Conservation (phyloP, 2,113 vertebrate genomes). For the Anolis sagrei region DNA sequence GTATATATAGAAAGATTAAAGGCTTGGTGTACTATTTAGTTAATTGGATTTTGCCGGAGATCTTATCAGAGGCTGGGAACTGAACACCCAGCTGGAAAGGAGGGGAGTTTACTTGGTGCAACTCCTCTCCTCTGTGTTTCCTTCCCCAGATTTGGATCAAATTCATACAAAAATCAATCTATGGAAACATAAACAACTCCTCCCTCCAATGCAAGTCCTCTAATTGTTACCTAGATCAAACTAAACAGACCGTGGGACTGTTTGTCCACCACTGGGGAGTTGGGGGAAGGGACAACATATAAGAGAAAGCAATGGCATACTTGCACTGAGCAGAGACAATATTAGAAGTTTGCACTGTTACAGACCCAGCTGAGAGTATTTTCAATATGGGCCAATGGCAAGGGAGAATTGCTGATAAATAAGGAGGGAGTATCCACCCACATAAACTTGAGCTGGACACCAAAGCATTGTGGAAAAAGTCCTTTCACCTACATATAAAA, state of each 20-base stretch:
- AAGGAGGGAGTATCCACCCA: not conserved
- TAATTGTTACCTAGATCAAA: slow-evolving; percentile 3
- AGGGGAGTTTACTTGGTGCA: not conserved
- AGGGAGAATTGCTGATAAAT: not conserved
- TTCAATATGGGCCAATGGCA: not conserved
- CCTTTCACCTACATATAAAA: not conserved
- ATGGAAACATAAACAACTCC: not conserved
- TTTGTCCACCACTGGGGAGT: not conserved
- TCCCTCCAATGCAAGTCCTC: not conserved
- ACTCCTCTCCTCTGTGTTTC: not conserved
- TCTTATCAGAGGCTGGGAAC: slow-evolving; percentile 40
- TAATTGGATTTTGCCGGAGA: slow-evolving; percentile 61
- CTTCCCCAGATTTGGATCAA: not conserved
- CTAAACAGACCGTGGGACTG: slow-evolving; percentile 35
- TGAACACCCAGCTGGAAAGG: slow-evolving; percentile 34
- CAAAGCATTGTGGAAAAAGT: not conserved
- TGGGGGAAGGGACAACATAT: no score
- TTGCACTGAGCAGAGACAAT: slow-evolving; percentile 18
- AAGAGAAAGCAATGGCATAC: not conserved
- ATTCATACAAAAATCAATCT: slow-evolving; percentile 1
- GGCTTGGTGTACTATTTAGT: slow-evolving; percentile 22
- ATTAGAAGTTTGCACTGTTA: not conserved
- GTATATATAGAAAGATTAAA: slow-evolving; percentile 31
- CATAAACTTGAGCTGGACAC: not conserved
- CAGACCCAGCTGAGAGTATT: not conserved